Conservation (phyloP, 1,140 invertebrate genomes). For the Bombus polaris region DNA sequence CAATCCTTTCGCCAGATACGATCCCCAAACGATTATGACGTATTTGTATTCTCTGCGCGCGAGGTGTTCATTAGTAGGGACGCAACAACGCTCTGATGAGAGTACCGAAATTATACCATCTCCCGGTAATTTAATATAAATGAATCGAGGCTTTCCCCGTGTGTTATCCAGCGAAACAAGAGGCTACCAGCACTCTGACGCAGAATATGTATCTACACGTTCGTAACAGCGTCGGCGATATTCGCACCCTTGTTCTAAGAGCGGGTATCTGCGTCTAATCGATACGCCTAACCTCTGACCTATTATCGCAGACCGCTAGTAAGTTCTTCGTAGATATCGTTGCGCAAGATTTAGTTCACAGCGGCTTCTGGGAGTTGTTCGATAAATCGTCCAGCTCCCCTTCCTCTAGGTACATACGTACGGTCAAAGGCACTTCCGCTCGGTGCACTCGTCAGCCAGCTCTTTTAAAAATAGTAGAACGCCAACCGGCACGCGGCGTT, state of each 20-base stretch:
- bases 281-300: constrained; percentile 68
- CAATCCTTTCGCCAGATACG: background rate
- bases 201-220: constrained; percentile 13
- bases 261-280: constrained; percentile 64
- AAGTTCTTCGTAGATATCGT: constrained; percentile 63
- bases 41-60: background rate
- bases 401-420: constrained; percentile 22
- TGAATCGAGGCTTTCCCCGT: background rate
- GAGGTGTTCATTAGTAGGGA: background rate
- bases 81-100: background rate
- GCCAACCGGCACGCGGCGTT: background rate
- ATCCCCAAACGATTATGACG: background rate
- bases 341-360: constrained; percentile 55
- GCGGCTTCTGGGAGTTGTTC: constrained; percentile 36
- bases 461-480: constrained; percentile 34
- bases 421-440: constrained; percentile 42
- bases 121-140: constrained; percentile 37
- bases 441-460: constrained; percentile 6
- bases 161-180: constrained; percentile 13
- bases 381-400: constrained; percentile 47
- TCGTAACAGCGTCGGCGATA: constrained; percentile 36
- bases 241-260: constrained; percentile 59
- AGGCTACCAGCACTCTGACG: constrained; percentile 36
- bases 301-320: constrained; percentile 61
- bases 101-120: constrained; percentile 13